phyloP scores from a whole-genome alignment of 2,888 invertebrate genomes.

The Metellina segmentata region DNA sequence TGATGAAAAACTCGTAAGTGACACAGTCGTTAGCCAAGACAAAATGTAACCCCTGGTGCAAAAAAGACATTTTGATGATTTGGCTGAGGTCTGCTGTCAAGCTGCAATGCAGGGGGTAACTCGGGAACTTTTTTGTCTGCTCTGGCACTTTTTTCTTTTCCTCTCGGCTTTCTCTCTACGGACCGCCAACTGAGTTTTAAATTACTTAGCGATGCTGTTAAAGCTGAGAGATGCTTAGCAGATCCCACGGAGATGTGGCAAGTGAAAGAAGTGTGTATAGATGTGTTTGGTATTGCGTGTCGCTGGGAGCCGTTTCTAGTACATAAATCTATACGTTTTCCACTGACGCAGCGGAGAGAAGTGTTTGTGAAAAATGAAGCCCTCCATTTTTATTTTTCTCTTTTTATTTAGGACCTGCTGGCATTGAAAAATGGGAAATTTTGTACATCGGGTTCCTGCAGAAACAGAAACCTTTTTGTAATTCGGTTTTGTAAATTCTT shows the following conservation, averaged over 20 bases:
- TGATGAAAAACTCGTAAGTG: conserved; percentile 56
- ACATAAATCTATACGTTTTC: neutral
- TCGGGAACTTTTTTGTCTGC: neutral
- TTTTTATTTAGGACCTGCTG: too few relatives aligned
- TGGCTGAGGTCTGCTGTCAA: conserved; percentile 49
- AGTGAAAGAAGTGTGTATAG: neutral
- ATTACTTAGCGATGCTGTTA: conserved; percentile 38
- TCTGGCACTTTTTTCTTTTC: neutral
- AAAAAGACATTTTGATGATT: conserved; percentile 61
- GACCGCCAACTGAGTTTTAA: conserved; percentile 39
- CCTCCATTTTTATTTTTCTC: too few relatives aligned
- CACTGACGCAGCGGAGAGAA: too few relatives aligned
- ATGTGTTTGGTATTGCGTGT: too few relatives aligned
- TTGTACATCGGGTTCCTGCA: too few relatives aligned
- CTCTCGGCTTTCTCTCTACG: neutral
- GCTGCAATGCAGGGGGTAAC: conserved; percentile 31
- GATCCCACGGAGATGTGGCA: neutral
- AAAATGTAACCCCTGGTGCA: conserved; percentile 15
- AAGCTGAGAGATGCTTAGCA: neutral
- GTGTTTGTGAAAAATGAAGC: too few relatives aligned
- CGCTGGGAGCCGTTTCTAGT: too few relatives aligned
- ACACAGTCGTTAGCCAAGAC: conserved; percentile 48
- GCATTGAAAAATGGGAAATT: too few relatives aligned
- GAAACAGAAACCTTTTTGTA: too few relatives aligned
- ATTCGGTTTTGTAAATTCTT: too few relatives aligned